These are phyloP conservation scores for Scaptodrosophila lebanonensis DNA, from an alignment of 1,140 invertebrate genomes.

Conservation along the genomic window DNA sequence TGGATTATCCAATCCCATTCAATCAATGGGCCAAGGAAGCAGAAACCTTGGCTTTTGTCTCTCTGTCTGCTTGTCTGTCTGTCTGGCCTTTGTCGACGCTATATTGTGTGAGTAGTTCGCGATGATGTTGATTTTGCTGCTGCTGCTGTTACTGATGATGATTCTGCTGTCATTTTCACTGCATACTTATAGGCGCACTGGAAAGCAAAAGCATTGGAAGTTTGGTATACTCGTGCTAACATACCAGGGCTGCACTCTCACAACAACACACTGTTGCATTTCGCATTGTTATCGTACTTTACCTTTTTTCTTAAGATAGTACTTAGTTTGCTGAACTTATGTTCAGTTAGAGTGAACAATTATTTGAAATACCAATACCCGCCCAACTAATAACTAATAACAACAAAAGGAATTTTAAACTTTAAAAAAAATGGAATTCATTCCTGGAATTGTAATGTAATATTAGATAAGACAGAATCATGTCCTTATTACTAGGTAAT, in stretches of 20 bases:
- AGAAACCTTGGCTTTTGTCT: constrained; percentile 36
- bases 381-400: no score
- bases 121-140: constrained; percentile 50
- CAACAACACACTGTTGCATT: constrained; percentile 20
- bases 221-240: constrained; percentile 16
- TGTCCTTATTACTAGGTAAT: no score
- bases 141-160: constrained; percentile 19
- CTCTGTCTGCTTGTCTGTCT: no score
- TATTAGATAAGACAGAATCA: no score
- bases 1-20: constrained; percentile 59
- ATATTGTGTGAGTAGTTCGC: constrained; percentile 30
- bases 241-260: constrained; percentile 33
- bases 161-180: constrained; percentile 70
- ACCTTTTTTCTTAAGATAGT: no score
- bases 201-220: constrained; percentile 46
- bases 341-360: no score
- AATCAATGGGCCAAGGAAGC: constrained; percentile 41
- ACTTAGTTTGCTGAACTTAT: no score
- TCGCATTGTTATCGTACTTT: background rate
- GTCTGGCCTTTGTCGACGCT: constrained; percentile 28
- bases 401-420: no score
- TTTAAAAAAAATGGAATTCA: no score
- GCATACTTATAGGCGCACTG: constrained; percentile 67
- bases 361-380: no score
- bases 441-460: no score